A percentile compares a stretch with the other conserved stretches of the same genome.
Conservation (phyloP, 2,888 invertebrate genomes). For the Dryococelus australis region DNA sequence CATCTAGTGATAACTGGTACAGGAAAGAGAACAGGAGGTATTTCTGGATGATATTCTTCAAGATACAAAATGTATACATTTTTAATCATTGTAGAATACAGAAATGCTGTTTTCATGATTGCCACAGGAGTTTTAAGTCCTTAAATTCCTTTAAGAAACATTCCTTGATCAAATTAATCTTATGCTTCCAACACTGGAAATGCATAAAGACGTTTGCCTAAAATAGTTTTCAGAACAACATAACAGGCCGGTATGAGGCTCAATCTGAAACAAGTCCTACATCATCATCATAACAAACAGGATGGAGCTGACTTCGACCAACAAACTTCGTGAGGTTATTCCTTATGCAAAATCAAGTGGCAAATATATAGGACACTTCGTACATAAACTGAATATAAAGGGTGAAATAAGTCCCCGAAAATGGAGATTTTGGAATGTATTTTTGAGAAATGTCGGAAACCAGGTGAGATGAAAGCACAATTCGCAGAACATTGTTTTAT, state of each 20-base stretch:
- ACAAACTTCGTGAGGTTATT: too few species aligned
- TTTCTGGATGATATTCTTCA: background rate
- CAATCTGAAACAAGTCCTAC: conserved; percentile 26
- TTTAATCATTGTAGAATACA: background rate
- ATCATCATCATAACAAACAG: background rate
- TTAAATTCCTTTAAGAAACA: background rate
- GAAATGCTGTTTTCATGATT: background rate
- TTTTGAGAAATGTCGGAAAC: too few species aligned
- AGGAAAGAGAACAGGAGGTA: background rate
- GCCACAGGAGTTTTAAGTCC: background rate
- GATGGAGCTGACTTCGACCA: too few species aligned
- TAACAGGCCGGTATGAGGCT: conserved; percentile 16
- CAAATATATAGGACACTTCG: too few species aligned
- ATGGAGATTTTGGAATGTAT: too few species aligned
- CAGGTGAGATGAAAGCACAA: too few species aligned
- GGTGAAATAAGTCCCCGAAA: too few species aligned
- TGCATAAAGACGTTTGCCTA: conserved; percentile 25
- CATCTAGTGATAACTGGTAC: background rate
- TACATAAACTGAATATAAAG: too few species aligned
- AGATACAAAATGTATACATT: background rate
- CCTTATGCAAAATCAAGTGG: too few species aligned
- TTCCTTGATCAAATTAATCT: background rate
- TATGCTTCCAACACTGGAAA: conserved; percentile 24
- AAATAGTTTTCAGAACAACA: background rate
- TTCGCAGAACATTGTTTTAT: too few species aligned